These are phyloP conservation scores for Eulemur rufifrons DNA, from an alignment of 2,113 vertebrate species.

Conservation along the genomic window DNA sequence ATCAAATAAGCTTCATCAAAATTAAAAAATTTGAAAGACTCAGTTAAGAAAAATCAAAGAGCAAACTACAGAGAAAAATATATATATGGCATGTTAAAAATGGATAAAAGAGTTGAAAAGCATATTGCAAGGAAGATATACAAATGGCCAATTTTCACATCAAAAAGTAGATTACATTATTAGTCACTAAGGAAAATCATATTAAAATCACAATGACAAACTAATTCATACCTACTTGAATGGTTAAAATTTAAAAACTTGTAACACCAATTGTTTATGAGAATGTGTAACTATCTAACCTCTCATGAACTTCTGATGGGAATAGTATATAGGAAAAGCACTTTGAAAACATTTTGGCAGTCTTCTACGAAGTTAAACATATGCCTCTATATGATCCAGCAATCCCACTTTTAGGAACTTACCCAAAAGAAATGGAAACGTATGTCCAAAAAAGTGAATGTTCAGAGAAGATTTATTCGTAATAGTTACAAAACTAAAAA, in stretches of 20 bases:
- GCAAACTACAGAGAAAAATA: neutral
- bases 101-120: neutral
- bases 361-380: neutral
- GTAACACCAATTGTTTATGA: neutral
- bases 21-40: neutral
- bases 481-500: neutral
- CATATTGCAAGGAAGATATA: neutral
- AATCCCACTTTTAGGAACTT: neutral
- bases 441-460: neutral
- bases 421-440: neutral
- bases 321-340: neutral
- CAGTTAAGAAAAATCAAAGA: neutral
- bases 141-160: neutral
- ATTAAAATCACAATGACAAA: neutral
- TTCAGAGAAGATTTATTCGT: neutral
- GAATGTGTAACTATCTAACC: neutral
- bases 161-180: neutral
- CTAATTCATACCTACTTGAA: neutral
- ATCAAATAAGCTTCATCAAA: neutral
- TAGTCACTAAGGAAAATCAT: neutral
- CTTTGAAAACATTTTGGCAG: neutral
- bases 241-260: neutral
- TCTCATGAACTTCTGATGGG: neutral
- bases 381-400: neutral
- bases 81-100: neutral